Conservation (phyloP, 2,888 invertebrate species). For the Abrostola tripartita region DNA sequence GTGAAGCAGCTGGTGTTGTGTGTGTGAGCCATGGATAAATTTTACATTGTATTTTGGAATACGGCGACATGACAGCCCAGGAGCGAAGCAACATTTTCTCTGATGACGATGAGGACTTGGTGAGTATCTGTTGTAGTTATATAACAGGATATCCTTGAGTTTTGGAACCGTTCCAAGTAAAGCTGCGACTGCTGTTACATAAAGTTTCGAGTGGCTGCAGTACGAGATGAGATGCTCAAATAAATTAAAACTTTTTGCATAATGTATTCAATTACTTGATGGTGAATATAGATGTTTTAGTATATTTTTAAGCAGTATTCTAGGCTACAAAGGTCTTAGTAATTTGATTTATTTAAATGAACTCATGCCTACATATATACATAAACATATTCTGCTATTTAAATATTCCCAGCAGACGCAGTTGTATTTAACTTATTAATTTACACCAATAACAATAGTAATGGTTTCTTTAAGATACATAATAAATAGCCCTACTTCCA, state of each 20-base stretch:
- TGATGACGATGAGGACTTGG: constrained; percentile 85
- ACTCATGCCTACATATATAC: too few relatives aligned
- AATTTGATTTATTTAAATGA: too few relatives aligned
- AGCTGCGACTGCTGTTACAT: constrained; percentile 61
- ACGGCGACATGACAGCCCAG: constrained; percentile 80
- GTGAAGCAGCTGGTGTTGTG: constrained; percentile 73
- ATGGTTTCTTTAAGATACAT: too few relatives aligned
- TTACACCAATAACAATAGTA: too few relatives aligned
- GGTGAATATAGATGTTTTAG: neutral
- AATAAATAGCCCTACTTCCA: too few relatives aligned
- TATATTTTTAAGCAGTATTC: neutral
- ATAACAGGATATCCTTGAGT: constrained; percentile 68
- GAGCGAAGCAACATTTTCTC: constrained; percentile 82
- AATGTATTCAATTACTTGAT: neutral
- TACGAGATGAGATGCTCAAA: constrained; percentile 47
- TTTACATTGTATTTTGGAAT: constrained; percentile 66
- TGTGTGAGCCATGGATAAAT: constrained; percentile 80
- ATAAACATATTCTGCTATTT: too few relatives aligned
- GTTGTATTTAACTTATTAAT: too few relatives aligned
- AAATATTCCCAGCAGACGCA: too few relatives aligned
- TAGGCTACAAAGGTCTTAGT: too few relatives aligned
- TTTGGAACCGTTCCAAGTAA: constrained; percentile 71
- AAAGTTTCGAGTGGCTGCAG: constrained; percentile 65
- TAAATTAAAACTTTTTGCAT: constrained; percentile 26
- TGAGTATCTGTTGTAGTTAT: constrained; percentile 67